Evolutionary conservation across 1,140 invertebrate species (phyloP).

Genomic region (Arctopsyche grandis): DNA sequence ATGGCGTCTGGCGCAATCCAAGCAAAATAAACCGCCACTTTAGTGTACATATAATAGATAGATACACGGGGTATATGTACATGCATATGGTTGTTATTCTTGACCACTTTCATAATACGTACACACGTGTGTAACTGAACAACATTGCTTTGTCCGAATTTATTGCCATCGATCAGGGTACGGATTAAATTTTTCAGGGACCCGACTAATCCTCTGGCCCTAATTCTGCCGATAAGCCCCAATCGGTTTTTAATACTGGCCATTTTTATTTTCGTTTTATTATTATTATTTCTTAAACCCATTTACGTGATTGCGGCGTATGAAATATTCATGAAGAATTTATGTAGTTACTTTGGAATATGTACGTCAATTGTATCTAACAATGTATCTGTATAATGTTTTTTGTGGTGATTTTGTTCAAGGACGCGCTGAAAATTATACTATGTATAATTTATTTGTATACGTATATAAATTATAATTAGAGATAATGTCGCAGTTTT

Average conservation of each 20-base stretch:
- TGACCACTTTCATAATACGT: background rate
- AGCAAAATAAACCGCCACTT: constrained; percentile 33
- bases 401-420: too few relatives aligned
- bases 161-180: background rate
- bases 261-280: background rate
- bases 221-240: background rate
- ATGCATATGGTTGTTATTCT: constrained; percentile 18
- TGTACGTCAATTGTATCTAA: too few relatives aligned
- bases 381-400: too few relatives aligned
- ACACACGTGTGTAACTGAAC: background rate
- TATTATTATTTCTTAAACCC: background rate
- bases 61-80: too few relatives aligned
- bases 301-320: too few relatives aligned
- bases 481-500: too few relatives aligned
- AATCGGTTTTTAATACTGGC: background rate
- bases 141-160: background rate
- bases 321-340: constrained; percentile 3
- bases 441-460: too few relatives aligned
- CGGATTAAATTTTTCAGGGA: background rate
- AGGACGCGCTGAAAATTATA: too few relatives aligned
- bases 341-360: too few relatives aligned
- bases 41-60: background rate
- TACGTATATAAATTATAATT: too few relatives aligned
- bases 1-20: constrained; percentile 19
- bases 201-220: background rate